Conservation (phyloP, 2,797 vertebrate genomes). For the Spinibarbus caldwelli region DNA sequence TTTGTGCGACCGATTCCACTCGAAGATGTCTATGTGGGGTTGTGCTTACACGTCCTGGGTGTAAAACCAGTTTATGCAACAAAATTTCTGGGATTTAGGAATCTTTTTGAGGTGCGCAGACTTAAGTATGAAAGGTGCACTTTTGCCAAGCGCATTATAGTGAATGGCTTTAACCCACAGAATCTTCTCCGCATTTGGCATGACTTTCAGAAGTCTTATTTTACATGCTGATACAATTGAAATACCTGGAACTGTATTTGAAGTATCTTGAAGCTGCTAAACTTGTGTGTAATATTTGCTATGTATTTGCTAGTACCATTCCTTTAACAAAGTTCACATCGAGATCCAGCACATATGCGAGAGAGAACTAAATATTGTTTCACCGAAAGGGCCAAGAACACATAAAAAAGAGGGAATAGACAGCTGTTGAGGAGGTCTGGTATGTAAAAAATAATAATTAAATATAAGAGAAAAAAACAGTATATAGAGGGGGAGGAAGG, state of each 20-base stretch:
- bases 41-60: conserved; percentile 88
- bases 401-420: neutral
- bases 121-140: conserved; percentile 73
- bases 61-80: conserved; percentile 85
- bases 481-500: neutral
- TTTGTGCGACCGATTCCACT: conserved; percentile 86
- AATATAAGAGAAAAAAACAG: neutral
- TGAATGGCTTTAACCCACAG: conserved; percentile 67
- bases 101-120: conserved; percentile 72
- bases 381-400: neutral
- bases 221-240: conserved; percentile 63
- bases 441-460: neutral
- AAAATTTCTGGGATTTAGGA: conserved; percentile 78
- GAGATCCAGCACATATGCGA: neutral
- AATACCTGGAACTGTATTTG: neutral
- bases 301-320: neutral
- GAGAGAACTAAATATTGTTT: neutral
- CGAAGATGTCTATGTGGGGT: conserved; percentile 94
- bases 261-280: neutral
- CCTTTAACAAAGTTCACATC: neutral
- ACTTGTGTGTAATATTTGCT: no score
- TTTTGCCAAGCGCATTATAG: conserved; percentile 67
- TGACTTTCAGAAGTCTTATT: conserved; percentile 69
- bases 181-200: conserved; percentile 70
- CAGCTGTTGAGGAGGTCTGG: neutral